These are phyloP conservation scores for Liasis olivaceus DNA, from an alignment of 2,797 vertebrate genomes.

Conservation along the genomic window DNA sequence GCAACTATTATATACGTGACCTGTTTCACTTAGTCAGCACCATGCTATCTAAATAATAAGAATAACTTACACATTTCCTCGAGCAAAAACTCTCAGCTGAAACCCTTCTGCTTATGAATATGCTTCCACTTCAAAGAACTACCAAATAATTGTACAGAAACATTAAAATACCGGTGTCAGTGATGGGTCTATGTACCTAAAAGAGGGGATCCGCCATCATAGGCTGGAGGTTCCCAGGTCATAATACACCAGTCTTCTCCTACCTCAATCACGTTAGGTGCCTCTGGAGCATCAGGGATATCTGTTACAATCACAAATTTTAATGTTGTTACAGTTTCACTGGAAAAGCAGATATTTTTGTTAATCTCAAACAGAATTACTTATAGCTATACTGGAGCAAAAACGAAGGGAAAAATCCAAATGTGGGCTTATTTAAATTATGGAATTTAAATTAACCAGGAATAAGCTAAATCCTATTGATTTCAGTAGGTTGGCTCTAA, in stretches of 20 bases:
- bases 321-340: neutral
- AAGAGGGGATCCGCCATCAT: slow-evolving; percentile 93
- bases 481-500: neutral
- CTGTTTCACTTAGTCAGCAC: neutral
- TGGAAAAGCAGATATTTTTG: neutral
- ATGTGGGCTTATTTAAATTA: neutral
- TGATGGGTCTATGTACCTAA: slow-evolving; percentile 77
- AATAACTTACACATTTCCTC: neutral
- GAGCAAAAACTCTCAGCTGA: neutral
- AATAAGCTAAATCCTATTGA: neutral
- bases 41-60: neutral
- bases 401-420: neutral
- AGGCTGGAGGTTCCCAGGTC: slow-evolving; percentile 91
- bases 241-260: slow-evolving; percentile 97
- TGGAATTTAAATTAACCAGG: neutral
- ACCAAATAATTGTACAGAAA: neutral
- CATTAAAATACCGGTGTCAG: neutral
- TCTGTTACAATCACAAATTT: slow-evolving; percentile 73
- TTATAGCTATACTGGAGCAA: neutral
- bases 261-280: slow-evolving; percentile 87
- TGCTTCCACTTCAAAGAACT: neutral
- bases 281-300: slow-evolving; percentile 91
- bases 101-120: neutral
- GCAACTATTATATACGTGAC: neutral
- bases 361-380: neutral